Base-by-base conservation (phyloP, 2,113 vertebrate species). In the Uropsilus gracilis region DNA sequence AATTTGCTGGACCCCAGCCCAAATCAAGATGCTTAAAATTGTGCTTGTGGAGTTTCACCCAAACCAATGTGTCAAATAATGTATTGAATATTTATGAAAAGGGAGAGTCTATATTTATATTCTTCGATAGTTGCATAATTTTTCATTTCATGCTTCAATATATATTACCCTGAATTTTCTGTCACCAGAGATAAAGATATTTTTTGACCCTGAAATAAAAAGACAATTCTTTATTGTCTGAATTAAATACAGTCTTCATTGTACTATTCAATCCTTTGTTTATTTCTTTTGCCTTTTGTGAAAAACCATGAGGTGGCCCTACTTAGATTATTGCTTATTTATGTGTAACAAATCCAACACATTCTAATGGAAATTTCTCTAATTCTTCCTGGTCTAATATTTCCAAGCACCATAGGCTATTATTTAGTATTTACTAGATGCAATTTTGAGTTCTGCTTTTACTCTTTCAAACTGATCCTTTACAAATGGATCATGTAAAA, bases 211-310 rank as follows among this genome's bases (percentile, higher is more conserved):
- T 1, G 71, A 96, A 86, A 96, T 95, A 77, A 92, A 96, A 94
- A 28, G 83, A 97, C 97, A 93, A 94, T 97, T 97, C 97, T 93
- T 97, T 87, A 98, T 98, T 98, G 98, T 98, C 61, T 92, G 42
- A 14, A 59, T 55, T 87, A 73, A 98, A 98, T 97, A 98, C 91
- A 96, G 97, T 94, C 86, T 91, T 84, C 97, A 97, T 98, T 99
- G 98, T 98, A 91, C 97, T 61, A 94, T 86, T 97, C 97, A 95
- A 64, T 24, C 89, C 39, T 86, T 98, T 98, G 98, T 98, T 98
- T 98, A 26, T 96, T 93, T 48, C 96, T 94, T 75, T 97, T 85
- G 68, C n/a, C 96, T 83, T 82, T 76, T 5, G 63, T 46, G 72
- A 28, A 97, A 97, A 95, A 46, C 76, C 89, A 95, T 37, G 95